Percentiles rank a stretch among this genome's conserved stretches.
Conservation (phyloP, 2,113 vertebrate species). For the Paramisgurnus dabryanus region DNA sequence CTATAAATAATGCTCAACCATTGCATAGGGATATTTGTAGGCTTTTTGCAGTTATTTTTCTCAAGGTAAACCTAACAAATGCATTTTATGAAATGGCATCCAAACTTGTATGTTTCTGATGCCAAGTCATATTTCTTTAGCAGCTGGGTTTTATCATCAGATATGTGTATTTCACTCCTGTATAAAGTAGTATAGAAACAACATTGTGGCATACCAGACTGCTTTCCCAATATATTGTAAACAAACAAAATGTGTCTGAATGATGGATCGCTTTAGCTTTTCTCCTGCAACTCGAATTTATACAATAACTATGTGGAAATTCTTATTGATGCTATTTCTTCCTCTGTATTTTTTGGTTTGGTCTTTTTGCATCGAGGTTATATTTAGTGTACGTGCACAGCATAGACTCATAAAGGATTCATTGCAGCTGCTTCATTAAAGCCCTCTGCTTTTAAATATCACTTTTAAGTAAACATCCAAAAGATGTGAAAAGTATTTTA, state of each 20-base stretch:
- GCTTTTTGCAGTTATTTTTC: too few relatives aligned
- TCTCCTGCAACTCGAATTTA: not conserved
- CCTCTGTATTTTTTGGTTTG: not conserved
- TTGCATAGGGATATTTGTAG: too few relatives aligned
- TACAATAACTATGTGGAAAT: not conserved
- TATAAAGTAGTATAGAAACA: not conserved
- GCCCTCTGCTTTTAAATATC: conserved; percentile 1
- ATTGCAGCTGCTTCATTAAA: conserved; percentile 2
- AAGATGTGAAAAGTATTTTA: conserved; percentile 19
- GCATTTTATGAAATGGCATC: too few relatives aligned
- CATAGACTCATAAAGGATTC: conserved; percentile 17
- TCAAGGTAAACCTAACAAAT: too few relatives aligned
- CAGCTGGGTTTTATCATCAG: not conserved
- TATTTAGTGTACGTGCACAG: not conserved
- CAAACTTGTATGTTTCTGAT: too few relatives aligned
- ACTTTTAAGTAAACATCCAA: conserved; percentile 23
- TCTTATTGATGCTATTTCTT: not conserved
- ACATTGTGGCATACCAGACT: not conserved
- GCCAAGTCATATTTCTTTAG: too few relatives aligned
- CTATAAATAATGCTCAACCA: too few relatives aligned
- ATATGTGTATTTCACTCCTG: not conserved
- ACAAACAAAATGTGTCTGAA: not conserved
- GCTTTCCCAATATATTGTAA: not conserved
- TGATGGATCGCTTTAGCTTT: not conserved
- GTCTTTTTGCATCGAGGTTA: not conserved